Evolutionary conservation across 2,113 vertebrate genomes (phyloP).

Genomic region (Cynopterus brachyotis): DNA sequence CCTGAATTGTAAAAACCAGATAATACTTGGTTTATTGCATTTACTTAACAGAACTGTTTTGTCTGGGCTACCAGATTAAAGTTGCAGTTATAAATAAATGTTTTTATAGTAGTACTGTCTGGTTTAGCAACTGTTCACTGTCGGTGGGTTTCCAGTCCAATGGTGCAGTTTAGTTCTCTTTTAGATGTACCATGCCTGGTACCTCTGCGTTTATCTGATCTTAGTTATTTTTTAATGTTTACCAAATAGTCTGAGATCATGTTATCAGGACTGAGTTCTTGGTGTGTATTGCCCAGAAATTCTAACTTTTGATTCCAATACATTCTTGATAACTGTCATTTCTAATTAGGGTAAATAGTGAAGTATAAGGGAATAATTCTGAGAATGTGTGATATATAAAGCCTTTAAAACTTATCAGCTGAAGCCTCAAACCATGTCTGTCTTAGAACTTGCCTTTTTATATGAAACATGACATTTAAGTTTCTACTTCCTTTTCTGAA

Average conservation of each 20-base stretch:
- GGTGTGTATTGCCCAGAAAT: background rate
- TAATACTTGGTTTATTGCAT: background rate
- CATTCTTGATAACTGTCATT: background rate
- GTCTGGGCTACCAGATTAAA: background rate
- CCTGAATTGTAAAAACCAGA: background rate
- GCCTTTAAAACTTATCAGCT: background rate
- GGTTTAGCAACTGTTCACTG: background rate
- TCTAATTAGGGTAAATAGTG: background rate
- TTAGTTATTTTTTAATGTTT: background rate
- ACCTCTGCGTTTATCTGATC: background rate
- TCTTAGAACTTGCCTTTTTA: background rate
- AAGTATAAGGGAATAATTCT: background rate
- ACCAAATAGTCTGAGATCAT: background rate
- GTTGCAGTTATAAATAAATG: background rate
- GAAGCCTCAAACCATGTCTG: background rate
- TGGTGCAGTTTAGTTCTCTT: background rate
- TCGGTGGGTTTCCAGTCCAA: background rate
- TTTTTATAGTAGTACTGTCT: background rate
- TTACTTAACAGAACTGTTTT: conserved; percentile 25
- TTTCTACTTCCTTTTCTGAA: background rate
- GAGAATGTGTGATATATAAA: background rate
- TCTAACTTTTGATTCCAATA: background rate
- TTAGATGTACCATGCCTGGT: background rate
- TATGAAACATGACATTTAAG: background rate
- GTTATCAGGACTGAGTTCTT: background rate